phyloP scores from a whole-genome alignment of 2,797 vertebrate genomes.

The Sus cebifrons region DNA sequence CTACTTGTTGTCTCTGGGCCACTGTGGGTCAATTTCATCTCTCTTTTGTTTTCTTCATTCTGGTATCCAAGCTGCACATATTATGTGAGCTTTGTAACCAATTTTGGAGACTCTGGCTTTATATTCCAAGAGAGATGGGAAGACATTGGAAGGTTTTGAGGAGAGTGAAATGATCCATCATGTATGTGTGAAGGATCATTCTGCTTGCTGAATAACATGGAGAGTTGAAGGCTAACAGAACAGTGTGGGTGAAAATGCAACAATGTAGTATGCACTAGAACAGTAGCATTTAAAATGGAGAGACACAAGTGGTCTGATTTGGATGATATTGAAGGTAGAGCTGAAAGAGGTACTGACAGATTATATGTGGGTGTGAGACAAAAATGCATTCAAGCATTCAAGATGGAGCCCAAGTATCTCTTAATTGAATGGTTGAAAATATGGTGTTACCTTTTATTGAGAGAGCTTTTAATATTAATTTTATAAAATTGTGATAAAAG shows the following conservation, averaged over 20 bases:
- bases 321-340: background rate
- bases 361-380: background rate
- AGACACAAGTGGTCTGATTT: background rate
- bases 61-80: background rate
- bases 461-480: background rate
- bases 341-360: background rate
- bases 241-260: background rate
- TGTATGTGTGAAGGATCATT: background rate
- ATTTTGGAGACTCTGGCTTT: background rate
- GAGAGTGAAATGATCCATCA: background rate
- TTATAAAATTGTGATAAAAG: background rate
- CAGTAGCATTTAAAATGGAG: background rate
- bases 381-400: background rate
- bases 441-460: background rate
- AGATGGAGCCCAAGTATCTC: background rate
- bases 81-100: background rate
- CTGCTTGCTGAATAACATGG: background rate
- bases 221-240: background rate
- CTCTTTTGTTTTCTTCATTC: background rate
- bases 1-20: background rate
- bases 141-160: background rate
- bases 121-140: constrained; percentile 16
- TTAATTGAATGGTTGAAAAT: background rate
- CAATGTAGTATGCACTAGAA: background rate
- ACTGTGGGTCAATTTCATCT: background rate